Base-by-base conservation (phyloP, 2,888 invertebrate genomes). In the Lingula anatina region DNA sequence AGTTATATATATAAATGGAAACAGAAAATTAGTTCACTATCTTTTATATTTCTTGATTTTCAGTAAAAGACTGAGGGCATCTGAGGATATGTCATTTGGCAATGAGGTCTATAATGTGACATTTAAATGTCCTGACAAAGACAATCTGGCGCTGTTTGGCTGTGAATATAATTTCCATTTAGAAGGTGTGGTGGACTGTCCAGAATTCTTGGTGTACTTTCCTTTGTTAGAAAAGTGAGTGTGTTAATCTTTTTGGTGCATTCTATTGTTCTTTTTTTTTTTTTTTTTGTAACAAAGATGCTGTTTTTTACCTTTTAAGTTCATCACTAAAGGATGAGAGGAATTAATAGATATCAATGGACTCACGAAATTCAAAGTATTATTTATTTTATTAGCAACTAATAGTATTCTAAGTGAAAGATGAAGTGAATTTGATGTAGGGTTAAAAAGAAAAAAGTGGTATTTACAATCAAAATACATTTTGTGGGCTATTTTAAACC, bases 171-270 rank as follows among this genome's bases (percentile, higher is more conserved):
- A 93, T 77, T 99, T 99, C 76, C 86, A 89, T 68, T 80, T 99
- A 60, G 93, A 97, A 71, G 95, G 90, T 35, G 94, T 94, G 5
- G 97, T 99, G 1, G 87, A 99, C 75, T 99, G 99, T 76, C 99
- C 99, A 1, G 99, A 99, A 76, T 99, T 96, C 80, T 81, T 99
- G 51, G 94, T 97, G 18, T 87, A 97, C 78, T 91, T 96, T 77
- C 90, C 93, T 20, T 82, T 88, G 3, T 81, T 97, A 48, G 82
- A 70, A 59, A 68, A 72, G 71, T 72, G 55, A 56, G 68, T 57
- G n/a, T 41, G 4, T 12, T n/a, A 20, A 12, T 12, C 5, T 7
- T 41, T 41, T 25, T 25, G n/a, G 12, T 35, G n/a, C n/a, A n/a
- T n/a, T n/a, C n/a, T n/a, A n/a, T n/a, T n/a, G n/a, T n/a, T n/a